These are phyloP conservation scores for Platerodrilus igneus DNA, from an alignment of 2,888 invertebrate genomes.

Conservation along the genomic window DNA sequence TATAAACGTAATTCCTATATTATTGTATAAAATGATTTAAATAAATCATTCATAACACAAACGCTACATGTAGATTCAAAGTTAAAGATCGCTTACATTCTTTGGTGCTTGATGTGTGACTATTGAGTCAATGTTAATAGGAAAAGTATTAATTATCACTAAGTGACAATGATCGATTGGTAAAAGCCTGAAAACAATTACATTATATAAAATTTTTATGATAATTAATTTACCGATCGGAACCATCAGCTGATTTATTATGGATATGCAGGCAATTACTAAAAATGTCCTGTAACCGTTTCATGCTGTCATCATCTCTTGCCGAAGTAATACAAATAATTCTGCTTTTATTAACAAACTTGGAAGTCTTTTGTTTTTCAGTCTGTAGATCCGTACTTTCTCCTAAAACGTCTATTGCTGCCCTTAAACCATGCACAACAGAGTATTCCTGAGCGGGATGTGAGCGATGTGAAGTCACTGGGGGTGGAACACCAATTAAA, in stretches of 20 bases:
- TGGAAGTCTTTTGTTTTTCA: constrained; percentile 49
- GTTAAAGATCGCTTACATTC: too few species aligned
- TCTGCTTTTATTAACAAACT: constrained; percentile 60
- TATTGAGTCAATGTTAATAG: constrained; percentile 71
- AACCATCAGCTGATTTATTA: constrained; percentile 63
- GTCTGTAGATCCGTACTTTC: constrained; percentile 76
- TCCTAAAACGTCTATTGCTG: constrained; percentile 80
- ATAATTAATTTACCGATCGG: constrained; percentile 54
- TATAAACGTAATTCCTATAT: not conserved
- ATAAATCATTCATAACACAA: constrained; percentile 24
- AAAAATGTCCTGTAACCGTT: constrained; percentile 82
- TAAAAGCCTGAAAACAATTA: constrained; percentile 57
- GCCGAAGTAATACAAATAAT: constrained; percentile 89
- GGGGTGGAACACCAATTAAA: constrained; percentile 67
- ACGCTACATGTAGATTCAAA: too few species aligned
- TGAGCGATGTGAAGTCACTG: constrained; percentile 47
- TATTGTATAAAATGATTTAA: not conserved
- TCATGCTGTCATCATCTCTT: constrained; percentile 80
- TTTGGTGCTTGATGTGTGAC: constrained; percentile 68
- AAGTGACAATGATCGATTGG: constrained; percentile 85
- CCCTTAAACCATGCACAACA: constrained; percentile 77
- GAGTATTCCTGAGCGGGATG: constrained; percentile 61
- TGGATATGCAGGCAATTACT: constrained; percentile 75
- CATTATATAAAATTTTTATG: not conserved
- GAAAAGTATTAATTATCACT: constrained; percentile 84